A percentile compares a stretch with the other conserved stretches of the same genome.
phyloP scores from a whole-genome alignment of 2,888 invertebrate species.

The Spicauda simplicius region DNA sequence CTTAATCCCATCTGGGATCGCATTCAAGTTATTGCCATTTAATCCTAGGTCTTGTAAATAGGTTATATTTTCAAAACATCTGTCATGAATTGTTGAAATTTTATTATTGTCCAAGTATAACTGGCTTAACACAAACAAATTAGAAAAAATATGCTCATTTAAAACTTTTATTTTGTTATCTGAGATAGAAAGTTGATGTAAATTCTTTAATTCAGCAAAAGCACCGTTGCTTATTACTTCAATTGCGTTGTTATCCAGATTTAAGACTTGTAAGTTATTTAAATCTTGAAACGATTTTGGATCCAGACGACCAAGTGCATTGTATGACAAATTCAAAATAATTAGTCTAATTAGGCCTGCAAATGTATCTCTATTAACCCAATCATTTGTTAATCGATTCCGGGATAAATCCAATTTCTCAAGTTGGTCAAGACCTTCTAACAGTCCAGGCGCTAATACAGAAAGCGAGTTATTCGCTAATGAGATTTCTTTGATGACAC shows the following conservation, averaged over 20 bases:
- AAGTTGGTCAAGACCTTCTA: slow-evolving; percentile 90
- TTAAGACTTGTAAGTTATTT: slow-evolving; percentile 89
- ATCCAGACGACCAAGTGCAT: slow-evolving; percentile 88
- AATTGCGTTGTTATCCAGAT: slow-evolving; percentile 89
- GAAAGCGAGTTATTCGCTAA: slow-evolving; percentile 92
- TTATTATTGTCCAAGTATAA: slow-evolving; percentile 90
- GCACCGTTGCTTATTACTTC: slow-evolving; percentile 89
- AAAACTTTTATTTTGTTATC: slow-evolving; percentile 88
- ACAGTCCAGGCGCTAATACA: slow-evolving; percentile 89
- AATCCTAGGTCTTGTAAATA: slow-evolving; percentile 91
- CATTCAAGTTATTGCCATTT: slow-evolving; percentile 88
- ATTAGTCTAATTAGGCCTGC: slow-evolving; percentile 89
- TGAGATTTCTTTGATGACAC: slow-evolving; percentile 89
- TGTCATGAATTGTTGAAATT: slow-evolving; percentile 87
- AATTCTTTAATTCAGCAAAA: slow-evolving; percentile 89
- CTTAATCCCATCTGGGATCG: slow-evolving; percentile 88
- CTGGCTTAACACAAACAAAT: slow-evolving; percentile 89
- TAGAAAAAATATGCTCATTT: slow-evolving; percentile 88
- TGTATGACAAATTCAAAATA: slow-evolving; percentile 90
- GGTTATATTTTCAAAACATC: slow-evolving; percentile 90
- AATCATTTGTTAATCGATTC: slow-evolving; percentile 90
- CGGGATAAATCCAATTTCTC: slow-evolving; percentile 89
- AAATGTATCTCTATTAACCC: slow-evolving; percentile 92
- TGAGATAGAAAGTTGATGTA: slow-evolving; percentile 90
- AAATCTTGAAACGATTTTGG: slow-evolving; percentile 90